A percentile compares a stretch with the other conserved stretches of the same genome.
Conservation (phyloP, 2,888 invertebrate genomes). For the Allophyes oxyacanthae region DNA sequence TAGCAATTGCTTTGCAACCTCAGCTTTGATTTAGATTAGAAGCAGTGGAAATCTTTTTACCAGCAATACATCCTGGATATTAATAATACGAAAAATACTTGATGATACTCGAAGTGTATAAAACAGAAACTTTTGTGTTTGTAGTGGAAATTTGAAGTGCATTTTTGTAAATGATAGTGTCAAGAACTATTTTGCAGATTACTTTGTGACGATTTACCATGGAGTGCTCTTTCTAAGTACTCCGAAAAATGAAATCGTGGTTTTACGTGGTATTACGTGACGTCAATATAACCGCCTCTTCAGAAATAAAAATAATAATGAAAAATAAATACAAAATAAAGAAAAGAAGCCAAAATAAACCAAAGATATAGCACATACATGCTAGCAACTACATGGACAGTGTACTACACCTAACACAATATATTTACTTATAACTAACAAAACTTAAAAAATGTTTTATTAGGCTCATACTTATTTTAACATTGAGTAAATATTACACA, state of each 20-base stretch:
- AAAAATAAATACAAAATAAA: conserved; percentile 48
- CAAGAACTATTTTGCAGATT: too few species aligned
- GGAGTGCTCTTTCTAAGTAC: conserved; percentile 12
- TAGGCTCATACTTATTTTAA: neutral
- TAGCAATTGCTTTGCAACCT: too few species aligned
- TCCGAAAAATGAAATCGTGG: neutral
- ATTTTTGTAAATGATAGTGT: too few species aligned
- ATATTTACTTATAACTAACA: conserved; percentile 18
- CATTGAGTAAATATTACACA: too few species aligned
- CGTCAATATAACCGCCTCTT: conserved; percentile 64
- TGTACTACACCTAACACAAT: conserved; percentile 32
- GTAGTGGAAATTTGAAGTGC: too few species aligned
- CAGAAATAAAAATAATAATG: conserved; percentile 60
- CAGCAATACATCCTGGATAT: too few species aligned
- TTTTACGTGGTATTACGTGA: conserved; percentile 29
- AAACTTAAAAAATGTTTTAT: neutral
- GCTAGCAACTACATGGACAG: conserved; percentile 55
- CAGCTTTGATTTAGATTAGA: too few species aligned
- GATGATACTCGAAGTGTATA: too few species aligned
- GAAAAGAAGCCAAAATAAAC: conserved; percentile 51
- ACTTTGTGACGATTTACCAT: too few species aligned
- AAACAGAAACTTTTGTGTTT: too few species aligned
- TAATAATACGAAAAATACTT: too few species aligned
- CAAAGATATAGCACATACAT: conserved; percentile 56
- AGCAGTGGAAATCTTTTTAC: too few species aligned